phyloP scores from a whole-genome alignment of 2,797 vertebrate genomes.

The Hylomyscus alleni region DNA sequence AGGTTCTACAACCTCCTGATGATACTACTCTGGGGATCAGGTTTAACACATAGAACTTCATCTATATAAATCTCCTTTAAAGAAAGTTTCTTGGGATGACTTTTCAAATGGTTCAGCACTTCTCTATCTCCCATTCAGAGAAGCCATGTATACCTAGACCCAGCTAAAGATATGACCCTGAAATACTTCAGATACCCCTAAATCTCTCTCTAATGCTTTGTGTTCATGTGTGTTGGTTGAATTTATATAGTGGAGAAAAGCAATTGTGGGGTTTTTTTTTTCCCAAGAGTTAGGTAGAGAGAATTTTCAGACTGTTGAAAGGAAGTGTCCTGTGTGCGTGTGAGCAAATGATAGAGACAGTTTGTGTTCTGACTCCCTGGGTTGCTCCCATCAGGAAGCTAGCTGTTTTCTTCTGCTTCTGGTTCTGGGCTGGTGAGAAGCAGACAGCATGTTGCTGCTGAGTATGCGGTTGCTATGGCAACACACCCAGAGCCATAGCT shows the following conservation, averaged over 20 bases:
- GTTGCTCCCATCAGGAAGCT: constrained; percentile 66
- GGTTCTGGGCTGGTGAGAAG: constrained; percentile 72
- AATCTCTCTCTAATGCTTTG: constrained; percentile 15
- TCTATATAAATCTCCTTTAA: not conserved
- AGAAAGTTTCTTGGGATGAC: constrained; percentile 35
- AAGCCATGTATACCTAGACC: not conserved
- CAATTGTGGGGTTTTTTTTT: not conserved
- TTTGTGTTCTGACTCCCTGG: constrained; percentile 50
- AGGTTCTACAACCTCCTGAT: not conserved
- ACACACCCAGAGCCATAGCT: constrained; percentile 68
- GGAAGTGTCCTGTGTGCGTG: not conserved
- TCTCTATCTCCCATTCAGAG: constrained; percentile 48
- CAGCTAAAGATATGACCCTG: constrained; percentile 6
- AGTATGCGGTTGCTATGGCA: constrained; percentile 74
- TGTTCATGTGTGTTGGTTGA: not conserved
- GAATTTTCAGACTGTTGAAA: constrained; percentile 52
- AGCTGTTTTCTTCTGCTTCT: constrained; percentile 72
- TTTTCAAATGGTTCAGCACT: constrained; percentile 19
- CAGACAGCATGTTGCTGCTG: constrained; percentile 72
- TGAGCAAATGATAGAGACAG: constrained; percentile 42
- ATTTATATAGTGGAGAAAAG: not conserved
- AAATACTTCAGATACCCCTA: not conserved
- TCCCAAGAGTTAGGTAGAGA: constrained; percentile 18
- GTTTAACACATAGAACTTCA: not conserved
- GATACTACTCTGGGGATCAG: not conserved